A percentile compares a stretch with the other conserved stretches of the same genome.
These are phyloP conservation scores for Urocolius indicus DNA, from an alignment of 2,113 vertebrate genomes.

Conservation along the genomic window DNA sequence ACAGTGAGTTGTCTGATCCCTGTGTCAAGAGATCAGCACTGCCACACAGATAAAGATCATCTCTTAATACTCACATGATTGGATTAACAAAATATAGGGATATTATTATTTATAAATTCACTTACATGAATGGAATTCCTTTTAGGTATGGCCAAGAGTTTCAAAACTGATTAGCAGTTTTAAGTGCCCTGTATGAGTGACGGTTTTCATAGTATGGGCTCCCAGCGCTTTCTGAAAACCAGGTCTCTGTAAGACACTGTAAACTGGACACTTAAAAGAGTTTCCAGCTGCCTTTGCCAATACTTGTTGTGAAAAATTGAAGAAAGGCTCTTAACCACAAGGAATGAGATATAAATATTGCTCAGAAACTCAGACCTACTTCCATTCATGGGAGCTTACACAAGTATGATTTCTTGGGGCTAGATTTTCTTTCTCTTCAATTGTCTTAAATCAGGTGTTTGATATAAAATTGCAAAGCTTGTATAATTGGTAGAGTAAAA, in stretches of 20 bases:
- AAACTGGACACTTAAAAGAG: not conserved
- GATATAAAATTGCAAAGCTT: not conserved
- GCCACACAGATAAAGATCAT: not conserved
- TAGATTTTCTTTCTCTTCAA: not conserved
- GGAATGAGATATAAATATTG: not conserved
- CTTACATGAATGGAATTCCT: not conserved
- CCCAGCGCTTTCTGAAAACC: not conserved
- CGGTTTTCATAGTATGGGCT: not conserved
- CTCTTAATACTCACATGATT: not conserved
- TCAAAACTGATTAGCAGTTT: not conserved
- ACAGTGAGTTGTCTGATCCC: not conserved
- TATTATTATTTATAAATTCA: not conserved
- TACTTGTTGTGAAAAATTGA: not conserved
- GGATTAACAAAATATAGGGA: too few species aligned
- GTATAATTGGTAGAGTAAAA: not conserved
- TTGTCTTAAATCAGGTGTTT: conserved; percentile 1
- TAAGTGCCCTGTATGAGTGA: not conserved
- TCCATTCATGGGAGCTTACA: not conserved
- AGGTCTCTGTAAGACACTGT: not conserved
- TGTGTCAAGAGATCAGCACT: not conserved
- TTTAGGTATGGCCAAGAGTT: not conserved
- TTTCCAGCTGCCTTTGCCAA: not conserved
- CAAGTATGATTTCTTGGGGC: not conserved
- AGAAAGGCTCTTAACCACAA: not conserved
- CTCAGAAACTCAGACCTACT: not conserved